phyloP scores from a whole-genome alignment of 2,797 vertebrate species.

The Lagorchestes hirsutus region DNA sequence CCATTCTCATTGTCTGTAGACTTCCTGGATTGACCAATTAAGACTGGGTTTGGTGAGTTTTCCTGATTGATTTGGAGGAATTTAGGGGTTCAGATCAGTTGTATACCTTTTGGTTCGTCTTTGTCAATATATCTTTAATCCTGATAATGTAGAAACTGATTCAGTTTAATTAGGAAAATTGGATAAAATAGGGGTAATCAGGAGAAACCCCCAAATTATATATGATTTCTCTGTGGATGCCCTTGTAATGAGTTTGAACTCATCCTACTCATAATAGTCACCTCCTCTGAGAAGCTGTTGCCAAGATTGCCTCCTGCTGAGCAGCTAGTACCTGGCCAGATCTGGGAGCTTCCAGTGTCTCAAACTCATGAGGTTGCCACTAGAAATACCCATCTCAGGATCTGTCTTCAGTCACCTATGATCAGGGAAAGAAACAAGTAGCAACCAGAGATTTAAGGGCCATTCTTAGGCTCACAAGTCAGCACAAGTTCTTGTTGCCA shows the following conservation, averaged over 20 bases:
- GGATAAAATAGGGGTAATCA: background rate
- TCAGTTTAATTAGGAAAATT: background rate
- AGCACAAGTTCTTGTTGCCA: background rate
- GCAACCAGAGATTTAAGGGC: background rate
- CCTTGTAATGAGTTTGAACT: background rate
- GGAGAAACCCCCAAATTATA: background rate
- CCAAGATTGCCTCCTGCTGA: no score
- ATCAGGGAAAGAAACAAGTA: background rate
- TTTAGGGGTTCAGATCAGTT: background rate
- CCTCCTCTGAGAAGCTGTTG: no score
- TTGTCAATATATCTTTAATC: background rate
- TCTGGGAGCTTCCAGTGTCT: background rate
- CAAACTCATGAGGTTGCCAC: background rate
- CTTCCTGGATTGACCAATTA: background rate
- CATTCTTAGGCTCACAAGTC: background rate
- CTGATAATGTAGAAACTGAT: background rate
- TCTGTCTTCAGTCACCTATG: background rate
- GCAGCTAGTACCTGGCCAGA: no score
- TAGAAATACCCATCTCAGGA: background rate
- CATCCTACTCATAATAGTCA: background rate
- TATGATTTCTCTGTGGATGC: background rate
- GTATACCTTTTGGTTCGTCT: background rate
- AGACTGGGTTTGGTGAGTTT: background rate
- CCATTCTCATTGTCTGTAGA: background rate
- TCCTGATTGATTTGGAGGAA: background rate